A percentile compares a stretch with the other conserved stretches of the same genome.
These are phyloP conservation scores for Ditula angustiorana DNA, from an alignment of 2,888 invertebrate genomes.

Conservation along the genomic window DNA sequence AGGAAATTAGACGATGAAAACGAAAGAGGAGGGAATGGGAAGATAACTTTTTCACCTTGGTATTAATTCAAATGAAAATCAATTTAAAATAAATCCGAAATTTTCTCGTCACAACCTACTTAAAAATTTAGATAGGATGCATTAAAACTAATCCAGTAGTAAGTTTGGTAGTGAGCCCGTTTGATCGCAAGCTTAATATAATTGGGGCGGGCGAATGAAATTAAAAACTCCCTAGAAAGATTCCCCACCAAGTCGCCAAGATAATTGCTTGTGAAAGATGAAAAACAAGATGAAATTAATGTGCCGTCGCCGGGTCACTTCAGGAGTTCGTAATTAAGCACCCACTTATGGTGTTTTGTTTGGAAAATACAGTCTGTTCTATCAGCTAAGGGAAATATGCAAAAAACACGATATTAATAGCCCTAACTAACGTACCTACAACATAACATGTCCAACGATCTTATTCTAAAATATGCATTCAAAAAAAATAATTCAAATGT, in stretches of 20 bases:
- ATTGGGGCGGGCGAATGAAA: constrained; percentile 63
- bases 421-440: too few relatives aligned
- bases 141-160: constrained; percentile 13
- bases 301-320: constrained; percentile 76
- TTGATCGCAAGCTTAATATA: constrained; percentile 61
- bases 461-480: background rate
- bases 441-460: too few relatives aligned
- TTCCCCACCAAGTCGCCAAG: constrained; percentile 55
- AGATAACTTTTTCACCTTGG: background rate
- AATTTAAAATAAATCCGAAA: background rate
- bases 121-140: constrained; percentile 3
- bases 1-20: constrained; percentile 15
- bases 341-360: constrained; percentile 66
- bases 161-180: constrained; percentile 36
- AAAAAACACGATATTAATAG: too few relatives aligned
- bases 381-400: background rate
- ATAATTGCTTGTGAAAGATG: constrained; percentile 74
- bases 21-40: background rate
- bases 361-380: constrained; percentile 41
- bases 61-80: background rate
- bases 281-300: constrained; percentile 79
- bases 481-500: too few relatives aligned
- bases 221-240: constrained; percentile 65
- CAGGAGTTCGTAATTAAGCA: constrained; percentile 73
- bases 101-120: background rate